Evolutionary conservation across 2,797 vertebrate species (phyloP), one percentile per base, ranked within the genome.

Genomic region (Argentina silus): DNA sequence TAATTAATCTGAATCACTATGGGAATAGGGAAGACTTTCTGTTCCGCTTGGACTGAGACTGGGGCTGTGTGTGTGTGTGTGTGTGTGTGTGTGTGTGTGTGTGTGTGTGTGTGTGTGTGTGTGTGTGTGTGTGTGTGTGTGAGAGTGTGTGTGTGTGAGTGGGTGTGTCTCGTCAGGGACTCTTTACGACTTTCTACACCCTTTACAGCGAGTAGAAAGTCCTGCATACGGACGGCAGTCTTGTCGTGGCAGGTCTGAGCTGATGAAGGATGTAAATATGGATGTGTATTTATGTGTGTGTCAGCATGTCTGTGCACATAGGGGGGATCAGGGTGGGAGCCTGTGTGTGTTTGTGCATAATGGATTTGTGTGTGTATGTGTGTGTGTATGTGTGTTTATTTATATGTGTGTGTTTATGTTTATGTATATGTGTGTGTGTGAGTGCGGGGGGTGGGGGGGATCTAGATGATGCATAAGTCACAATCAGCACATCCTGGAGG

Each of bases 121-220:
- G 4, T 67, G 19, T 50, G n/a, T 19, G 60, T 42, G 27, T 67
- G 23, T 51, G n/a, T n/a, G n/a, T n/a, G n/a, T n/a, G n/a, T n/a
- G n/a, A n/a, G n/a, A n/a, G n/a, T n/a, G n/a, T n/a, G n/a, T n/a
- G n/a, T n/a, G n/a, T n/a, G n/a, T n/a, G n/a, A n/a, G n/a, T n/a
- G n/a, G n/a, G n/a, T n/a, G n/a, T 15, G 36, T 50, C 44, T 15
- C 47, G 43, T 10, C 47, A 14, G 12, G n/a, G 7, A 66, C 70
- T 71, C 78, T n/a, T n/a, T n/a, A n/a, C n/a, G n/a, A n/a, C n/a
- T n/a, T n/a, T n/a, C n/a, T n/a, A 50, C 64, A 67, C 50, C 79
- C 72, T 81, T 77, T 84, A 72, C 75, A 63, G 78, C 73, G 85
- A 78, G 79, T 85, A 73, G 72, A 75, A 76, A 76, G 61, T 59